Base-by-base conservation (phyloP, 2,797 vertebrate species). In the Loris lydekkerianus region DNA sequence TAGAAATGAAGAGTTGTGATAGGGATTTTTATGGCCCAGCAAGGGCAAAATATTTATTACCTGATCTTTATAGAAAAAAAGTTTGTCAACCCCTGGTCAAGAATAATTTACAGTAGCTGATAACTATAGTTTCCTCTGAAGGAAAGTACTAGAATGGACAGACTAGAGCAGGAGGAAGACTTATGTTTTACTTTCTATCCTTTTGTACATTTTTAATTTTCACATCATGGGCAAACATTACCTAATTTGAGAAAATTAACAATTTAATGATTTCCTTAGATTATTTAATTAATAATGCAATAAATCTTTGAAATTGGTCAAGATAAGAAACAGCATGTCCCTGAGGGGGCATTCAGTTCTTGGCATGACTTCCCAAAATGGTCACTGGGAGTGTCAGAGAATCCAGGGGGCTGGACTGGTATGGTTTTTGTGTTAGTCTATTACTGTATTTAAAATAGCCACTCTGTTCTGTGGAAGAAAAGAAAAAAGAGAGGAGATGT, bases 221-320 rank as follows among this genome's bases (percentile, higher is more conserved):
- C 83, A 20, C 11, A 60, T 8, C 75, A 70, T 88, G 14, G 9
- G 0, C 3, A 63, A 87, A 27, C 0, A 83, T 61, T 65, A 84
- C 15, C n/a, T 56, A 56, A 65, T 29, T 85, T 86, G 53, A 83
- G 10, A 65, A 85, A 23, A 61, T 40, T 31, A 37, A 46, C n/a
- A 80, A 31, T 60, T 67, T 56, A 69, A 69, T 87, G n/a, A 29
- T 80, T 92, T 87, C 77, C 58, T 77, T 77, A 87, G 43, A 76
- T 43, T 75, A 31, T 65, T 93, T 84, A 76, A 84, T 29, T 84
- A 81, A 85, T 20, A 37, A 83, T 80, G 18, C 17, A 89, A 40
- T 25, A 53, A 20, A 46, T 56, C 31, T 37, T 60, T 93, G 10
- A n/a, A 84, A 85, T 11, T 65, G 17, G 17, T 78, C 23, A 40